These are phyloP conservation scores for Tanytarsus gracilentus DNA, from an alignment of 2,888 invertebrate species.

Conservation along the genomic window DNA sequence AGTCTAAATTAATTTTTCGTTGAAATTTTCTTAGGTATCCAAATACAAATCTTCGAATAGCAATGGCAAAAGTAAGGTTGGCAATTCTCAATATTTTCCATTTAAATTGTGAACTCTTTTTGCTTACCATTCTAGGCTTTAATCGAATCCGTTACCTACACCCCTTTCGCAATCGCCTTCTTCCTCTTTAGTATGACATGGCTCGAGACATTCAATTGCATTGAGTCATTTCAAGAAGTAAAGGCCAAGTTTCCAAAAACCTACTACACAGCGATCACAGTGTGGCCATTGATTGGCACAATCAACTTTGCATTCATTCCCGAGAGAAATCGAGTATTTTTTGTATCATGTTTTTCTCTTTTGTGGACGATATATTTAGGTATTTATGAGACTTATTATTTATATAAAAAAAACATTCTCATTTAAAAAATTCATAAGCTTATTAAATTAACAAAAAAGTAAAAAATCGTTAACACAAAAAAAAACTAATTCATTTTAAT, in stretches of 20 bases:
- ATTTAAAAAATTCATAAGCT: not conserved
- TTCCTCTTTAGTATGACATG: slow-evolving; percentile 70
- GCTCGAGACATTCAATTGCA: slow-evolving; percentile 56
- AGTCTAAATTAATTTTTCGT: no score
- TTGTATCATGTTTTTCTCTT: slow-evolving; percentile 62
- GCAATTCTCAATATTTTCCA: not conserved
- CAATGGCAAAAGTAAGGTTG: slow-evolving; percentile 54
- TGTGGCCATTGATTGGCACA: slow-evolving; percentile 38
- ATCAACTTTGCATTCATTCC: slow-evolving; percentile 62
- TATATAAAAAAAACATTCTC: not conserved
- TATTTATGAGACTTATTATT: not conserved
- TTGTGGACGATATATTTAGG: slow-evolving; percentile 52
- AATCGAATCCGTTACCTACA: slow-evolving; percentile 65
- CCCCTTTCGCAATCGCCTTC: slow-evolving; percentile 64
- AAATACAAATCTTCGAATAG: slow-evolving; percentile 55
- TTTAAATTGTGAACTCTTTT: slow-evolving; percentile 8
- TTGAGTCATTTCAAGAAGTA: slow-evolving; percentile 58
- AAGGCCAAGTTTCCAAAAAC: slow-evolving; percentile 65
- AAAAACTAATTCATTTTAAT: no score
- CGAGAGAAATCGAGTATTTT: slow-evolving; percentile 62
- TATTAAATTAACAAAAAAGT: no score
- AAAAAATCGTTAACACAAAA: no score
- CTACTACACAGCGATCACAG: slow-evolving; percentile 42
- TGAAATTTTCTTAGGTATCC: no score
- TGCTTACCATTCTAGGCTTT: slow-evolving; percentile 43